Base-by-base conservation (phyloP, 2,797 vertebrate species). In the Parambassis ranga region DNA sequence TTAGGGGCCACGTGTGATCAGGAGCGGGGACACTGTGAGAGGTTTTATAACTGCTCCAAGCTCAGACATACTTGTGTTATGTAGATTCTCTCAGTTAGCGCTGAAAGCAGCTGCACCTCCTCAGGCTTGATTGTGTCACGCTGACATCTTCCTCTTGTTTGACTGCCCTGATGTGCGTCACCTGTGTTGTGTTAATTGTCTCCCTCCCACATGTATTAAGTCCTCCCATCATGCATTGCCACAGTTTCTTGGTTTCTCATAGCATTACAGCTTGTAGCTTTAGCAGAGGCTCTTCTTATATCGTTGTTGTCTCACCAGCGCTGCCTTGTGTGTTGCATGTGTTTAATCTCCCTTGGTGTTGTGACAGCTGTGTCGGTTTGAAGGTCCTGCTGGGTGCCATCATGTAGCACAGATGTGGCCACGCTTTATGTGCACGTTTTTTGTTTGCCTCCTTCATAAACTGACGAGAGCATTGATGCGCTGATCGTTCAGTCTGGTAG, bases 341-440 rank as follows among this genome's bases (percentile, higher is more conserved):
- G n/a, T 62, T 62, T 71, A 65, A 57, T 75, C 50, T 71, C 18
- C 7, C 36, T 59, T 26, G 33, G n/a, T 89, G 82, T 89, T 91
- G 72, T 87, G 69, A 87, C 90, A 91, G 87, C 86, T 90, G 87
- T 39, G 14, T 9, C 28, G 61, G 42, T 71, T 44, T 67, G 66
- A 60, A 53, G 19, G 22, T 56, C 73, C 75, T 49, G 79, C 80
- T 61, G 80, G 48, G 52, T 51, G 66, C 77, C 72, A 41, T 61
- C 75, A 60, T 44, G 28, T 18, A 48, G n/a, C 30, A 42, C 81
- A 86, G 74, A 84, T 79, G 74, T 51, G 58, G n/a, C 31, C 33
- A 47, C 0, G 4, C 53, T 77, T 47, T n/a, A n/a, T n/a, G n/a
- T n/a, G n/a, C n/a, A n/a, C n/a, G 63, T 53, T 72, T 53, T 46